A percentile compares a stretch with the other conserved stretches of the same genome.
Conservation (phyloP, 1,140 invertebrate genomes). For the Phthorimaea operculella region DNA sequence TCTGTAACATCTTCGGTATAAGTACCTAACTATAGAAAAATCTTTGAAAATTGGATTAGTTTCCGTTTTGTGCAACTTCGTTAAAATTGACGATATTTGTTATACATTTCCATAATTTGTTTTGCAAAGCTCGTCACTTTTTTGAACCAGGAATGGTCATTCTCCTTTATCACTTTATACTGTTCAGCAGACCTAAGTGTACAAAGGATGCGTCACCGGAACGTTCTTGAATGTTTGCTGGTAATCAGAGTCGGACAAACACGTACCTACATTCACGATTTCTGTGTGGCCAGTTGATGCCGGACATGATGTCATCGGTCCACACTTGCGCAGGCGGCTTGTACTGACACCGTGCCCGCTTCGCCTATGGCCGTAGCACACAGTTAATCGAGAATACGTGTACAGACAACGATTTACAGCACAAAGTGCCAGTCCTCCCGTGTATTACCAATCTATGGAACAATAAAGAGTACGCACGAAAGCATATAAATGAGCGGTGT, state of each 20-base stretch:
- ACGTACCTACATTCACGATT: constrained; percentile 46
- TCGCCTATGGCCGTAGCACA: constrained; percentile 36
- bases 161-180: too few species aligned
- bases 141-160: too few species aligned
- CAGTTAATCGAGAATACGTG: constrained; percentile 57
- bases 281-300: constrained; percentile 48
- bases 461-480: constrained; percentile 54
- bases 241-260: constrained; percentile 25
- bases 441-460: constrained; percentile 66
- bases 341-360: constrained; percentile 41
- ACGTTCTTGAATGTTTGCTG: constrained; percentile 24
- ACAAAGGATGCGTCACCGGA: constrained; percentile 27
- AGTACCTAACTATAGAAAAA: too few species aligned
- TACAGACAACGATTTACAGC: constrained; percentile 63
- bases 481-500: constrained; percentile 55
- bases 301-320: constrained; percentile 59
- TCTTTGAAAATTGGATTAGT: too few species aligned
- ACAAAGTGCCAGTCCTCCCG: constrained; percentile 59
- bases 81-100: too few species aligned
- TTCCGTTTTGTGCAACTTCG: too few species aligned
- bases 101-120: too few species aligned
- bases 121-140: too few species aligned
- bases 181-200: too few species aligned
- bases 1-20: too few species aligned
- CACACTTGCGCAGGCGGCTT: constrained; percentile 40